phyloP scores from a whole-genome alignment of 2,888 invertebrate genomes.

The Ophion slaviceki region DNA sequence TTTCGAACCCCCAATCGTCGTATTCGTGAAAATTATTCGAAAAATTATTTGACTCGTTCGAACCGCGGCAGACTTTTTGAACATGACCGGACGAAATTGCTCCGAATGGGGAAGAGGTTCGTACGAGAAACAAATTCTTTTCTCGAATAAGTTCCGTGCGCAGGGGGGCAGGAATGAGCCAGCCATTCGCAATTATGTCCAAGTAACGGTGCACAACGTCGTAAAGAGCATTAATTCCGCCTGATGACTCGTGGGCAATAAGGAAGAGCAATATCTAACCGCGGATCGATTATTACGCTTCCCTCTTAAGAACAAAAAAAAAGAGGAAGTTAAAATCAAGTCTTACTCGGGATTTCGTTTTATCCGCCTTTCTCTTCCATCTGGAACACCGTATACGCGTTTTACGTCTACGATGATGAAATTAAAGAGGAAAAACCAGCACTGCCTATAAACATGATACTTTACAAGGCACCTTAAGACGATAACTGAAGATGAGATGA shows the following conservation, averaged over 20 bases:
- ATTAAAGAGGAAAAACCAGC: constrained; percentile 21
- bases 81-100: neutral
- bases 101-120: neutral
- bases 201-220: constrained; percentile 44
- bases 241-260: constrained; percentile 63
- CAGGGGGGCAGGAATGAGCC: neutral
- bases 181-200: constrained; percentile 37
- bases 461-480: constrained; percentile 40
- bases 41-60: neutral
- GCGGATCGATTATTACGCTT: constrained; percentile 59
- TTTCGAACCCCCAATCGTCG: neutral
- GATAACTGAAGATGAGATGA: constrained; percentile 60
- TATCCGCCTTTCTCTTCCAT: constrained; percentile 52
- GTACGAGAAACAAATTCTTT: neutral
- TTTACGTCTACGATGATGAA: constrained; percentile 35
- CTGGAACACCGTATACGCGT: constrained; percentile 46
- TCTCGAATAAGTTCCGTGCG: neutral
- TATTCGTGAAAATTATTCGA: too few species aligned
- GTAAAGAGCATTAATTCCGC: constrained; percentile 62
- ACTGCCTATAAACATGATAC: constrained; percentile 30
- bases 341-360: constrained; percentile 45
- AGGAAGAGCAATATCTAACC: constrained; percentile 69
- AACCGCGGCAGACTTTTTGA: neutral
- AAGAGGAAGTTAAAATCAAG: constrained; percentile 2
- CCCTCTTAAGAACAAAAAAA: constrained; percentile 18